Conservation (phyloP, 2,113 vertebrate species). For the Scomber scombrus region DNA sequence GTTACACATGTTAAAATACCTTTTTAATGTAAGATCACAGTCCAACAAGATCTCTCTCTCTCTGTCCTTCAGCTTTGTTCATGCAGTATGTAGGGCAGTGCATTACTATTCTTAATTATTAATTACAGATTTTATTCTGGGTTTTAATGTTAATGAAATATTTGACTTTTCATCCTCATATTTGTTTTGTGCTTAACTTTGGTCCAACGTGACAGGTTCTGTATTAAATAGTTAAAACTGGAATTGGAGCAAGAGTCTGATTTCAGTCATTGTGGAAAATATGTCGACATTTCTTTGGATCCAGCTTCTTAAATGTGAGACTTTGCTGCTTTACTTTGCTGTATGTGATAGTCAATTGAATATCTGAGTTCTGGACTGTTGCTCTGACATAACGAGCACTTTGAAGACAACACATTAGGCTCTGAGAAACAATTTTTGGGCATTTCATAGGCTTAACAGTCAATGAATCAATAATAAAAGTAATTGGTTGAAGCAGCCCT, state of each 20-base stretch:
- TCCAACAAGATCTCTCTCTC: too few relatives aligned
- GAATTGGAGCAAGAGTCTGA: too few relatives aligned
- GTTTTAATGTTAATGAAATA: background rate
- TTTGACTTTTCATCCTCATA: too few relatives aligned
- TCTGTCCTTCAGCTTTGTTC: background rate
- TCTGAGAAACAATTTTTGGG: background rate
- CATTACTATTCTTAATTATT: background rate
- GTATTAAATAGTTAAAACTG: too few relatives aligned
- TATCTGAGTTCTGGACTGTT: background rate
- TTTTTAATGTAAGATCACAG: constrained; percentile 2
- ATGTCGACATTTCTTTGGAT: background rate
- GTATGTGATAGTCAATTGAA: background rate
- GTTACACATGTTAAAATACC: background rate
- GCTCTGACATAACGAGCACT: background rate
- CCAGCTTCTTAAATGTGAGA: background rate
- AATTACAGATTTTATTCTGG: background rate
- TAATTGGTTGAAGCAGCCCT: background rate
- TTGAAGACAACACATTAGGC: background rate
- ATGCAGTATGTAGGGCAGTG: background rate
- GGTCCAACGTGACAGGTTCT: too few relatives aligned
- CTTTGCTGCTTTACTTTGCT: background rate
- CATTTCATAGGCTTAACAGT: too few relatives aligned
- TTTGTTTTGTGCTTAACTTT: too few relatives aligned
- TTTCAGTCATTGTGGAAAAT: too few relatives aligned
- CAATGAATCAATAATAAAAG: background rate